A percentile compares a stretch with the other conserved stretches of the same genome.
Conservation (phyloP, 2,888 invertebrate species). For the Leptogaster cylindrica region DNA sequence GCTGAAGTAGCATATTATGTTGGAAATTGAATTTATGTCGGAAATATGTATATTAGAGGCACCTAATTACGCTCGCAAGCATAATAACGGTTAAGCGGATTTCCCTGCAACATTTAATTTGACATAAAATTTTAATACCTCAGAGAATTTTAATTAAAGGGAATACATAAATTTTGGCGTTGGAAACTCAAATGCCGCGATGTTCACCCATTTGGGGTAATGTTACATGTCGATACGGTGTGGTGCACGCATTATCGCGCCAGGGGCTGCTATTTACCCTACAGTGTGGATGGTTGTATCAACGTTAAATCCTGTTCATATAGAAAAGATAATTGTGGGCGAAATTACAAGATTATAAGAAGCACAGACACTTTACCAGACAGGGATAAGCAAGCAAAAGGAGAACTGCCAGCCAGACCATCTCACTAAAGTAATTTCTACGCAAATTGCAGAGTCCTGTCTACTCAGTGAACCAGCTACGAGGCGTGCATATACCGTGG, state of each 20-base stretch:
- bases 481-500: conserved; percentile 40
- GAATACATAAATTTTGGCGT: conserved; percentile 31
- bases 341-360: conserved; percentile 35
- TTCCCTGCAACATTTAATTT: conserved; percentile 47
- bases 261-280: conserved; percentile 10
- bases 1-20: not conserved
- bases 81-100: conserved; percentile 48
- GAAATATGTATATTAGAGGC: conserved; percentile 41
- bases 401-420: conserved; percentile 23
- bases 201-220: conserved; percentile 16
- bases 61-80: conserved; percentile 46
- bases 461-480: conserved; percentile 43
- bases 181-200: conserved; percentile 20
- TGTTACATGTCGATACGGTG: conserved; percentile 24
- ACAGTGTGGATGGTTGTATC: too few species aligned
- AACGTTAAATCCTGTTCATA: too few species aligned
- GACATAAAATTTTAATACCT: conserved; percentile 49
- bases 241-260: not conserved
- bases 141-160: conserved; percentile 36
- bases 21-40: conserved; percentile 30
- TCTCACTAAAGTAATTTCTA: conserved; percentile 29
- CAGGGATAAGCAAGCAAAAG: conserved; percentile 5
- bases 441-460: conserved; percentile 41
- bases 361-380: not conserved
- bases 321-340: conserved; percentile 32